These are phyloP conservation scores for Cybosia mesomella DNA, from an alignment of 2,888 invertebrate species.

Conservation along the genomic window DNA sequence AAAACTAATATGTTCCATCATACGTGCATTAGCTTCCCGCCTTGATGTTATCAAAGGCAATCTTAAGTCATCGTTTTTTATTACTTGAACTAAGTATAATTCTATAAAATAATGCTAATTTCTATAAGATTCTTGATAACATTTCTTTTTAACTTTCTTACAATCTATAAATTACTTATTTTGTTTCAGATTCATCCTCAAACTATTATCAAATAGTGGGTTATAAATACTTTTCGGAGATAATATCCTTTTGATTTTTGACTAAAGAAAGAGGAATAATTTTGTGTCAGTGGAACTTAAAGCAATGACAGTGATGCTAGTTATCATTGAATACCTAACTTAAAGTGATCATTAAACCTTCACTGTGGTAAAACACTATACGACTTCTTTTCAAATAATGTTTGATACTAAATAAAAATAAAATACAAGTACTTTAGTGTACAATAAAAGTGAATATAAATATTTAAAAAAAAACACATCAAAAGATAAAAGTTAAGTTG, in stretches of 20 bases:
- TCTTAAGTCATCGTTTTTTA: too few species aligned
- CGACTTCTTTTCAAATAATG: not conserved
- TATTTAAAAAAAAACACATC: not conserved
- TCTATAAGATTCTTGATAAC: not conserved
- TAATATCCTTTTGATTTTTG: not conserved
- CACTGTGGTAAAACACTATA: not conserved
- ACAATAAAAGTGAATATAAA: not conserved
- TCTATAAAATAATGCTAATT: not conserved
- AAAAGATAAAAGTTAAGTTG: not conserved
- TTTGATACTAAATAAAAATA: not conserved
- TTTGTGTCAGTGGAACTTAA: not conserved
- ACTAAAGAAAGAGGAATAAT: not conserved
- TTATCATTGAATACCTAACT: not conserved
- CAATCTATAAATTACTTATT: conserved; percentile 13
- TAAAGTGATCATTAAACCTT: not conserved
- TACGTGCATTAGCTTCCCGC: too few species aligned
- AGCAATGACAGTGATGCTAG: not conserved
- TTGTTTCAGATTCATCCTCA: conserved; percentile 40
- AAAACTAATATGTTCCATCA: too few species aligned
- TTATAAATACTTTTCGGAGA: not conserved
- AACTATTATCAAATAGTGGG: conserved; percentile 11
- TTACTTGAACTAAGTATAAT: not conserved
- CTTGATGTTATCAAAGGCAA: too few species aligned
- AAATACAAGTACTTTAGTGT: not conserved
- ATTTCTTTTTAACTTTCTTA: not conserved